Evolutionary conservation across 2,797 vertebrate species (phyloP), one percentile per base, ranked within the genome.

Genomic region (Poecilia gillii): DNA sequence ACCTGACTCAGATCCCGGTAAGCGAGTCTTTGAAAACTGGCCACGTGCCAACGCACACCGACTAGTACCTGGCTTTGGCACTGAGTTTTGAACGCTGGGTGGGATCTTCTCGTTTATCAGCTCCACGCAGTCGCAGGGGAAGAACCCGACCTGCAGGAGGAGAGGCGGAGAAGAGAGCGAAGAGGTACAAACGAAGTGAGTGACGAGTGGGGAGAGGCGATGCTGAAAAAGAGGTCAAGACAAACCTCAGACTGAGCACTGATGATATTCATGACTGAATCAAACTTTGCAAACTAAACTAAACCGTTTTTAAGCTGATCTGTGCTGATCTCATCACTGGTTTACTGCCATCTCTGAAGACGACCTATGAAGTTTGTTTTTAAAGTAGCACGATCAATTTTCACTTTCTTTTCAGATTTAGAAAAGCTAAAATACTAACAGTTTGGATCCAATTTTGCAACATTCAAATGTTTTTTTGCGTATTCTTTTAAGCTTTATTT

Each of bases 41-140:
- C 75, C 28, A 66, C 23, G 28, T 31, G 84, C 43, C 51, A 49
- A 83, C 46, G 4, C 33, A 74, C 51, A 4, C 6, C 23, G 39
- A 75, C n/a, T 64, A 85, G 73, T 94, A 99, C 99, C 99, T 97
- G 98, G 98, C 88, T 99, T 99, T 59, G 98, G 96, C 94, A 99
- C 96, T 0, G 97, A 97, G 86, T 96, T 97, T 86, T 98, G 97
- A 92, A 99, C 96, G 0, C 97, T 98, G 83, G 97, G 96, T 70
- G 98, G 97, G 77, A 99, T 95, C 96, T 99, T 99, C 92, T 99
- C 98, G 57, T 98, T 99, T 84, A 99, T 99, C 84, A 99, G 94
- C 88, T 99, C 98, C 41, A 99, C 98, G 85, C 99, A 99, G 87
- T 99, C 98, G 49, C 97, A 97, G 51, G 99, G 99, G 76, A 99